Percentiles rank a stretch among this genome's conserved stretches.
These are phyloP conservation scores for Polia nebulosa DNA, from an alignment of 2,888 invertebrate species.

Conservation along the genomic window DNA sequence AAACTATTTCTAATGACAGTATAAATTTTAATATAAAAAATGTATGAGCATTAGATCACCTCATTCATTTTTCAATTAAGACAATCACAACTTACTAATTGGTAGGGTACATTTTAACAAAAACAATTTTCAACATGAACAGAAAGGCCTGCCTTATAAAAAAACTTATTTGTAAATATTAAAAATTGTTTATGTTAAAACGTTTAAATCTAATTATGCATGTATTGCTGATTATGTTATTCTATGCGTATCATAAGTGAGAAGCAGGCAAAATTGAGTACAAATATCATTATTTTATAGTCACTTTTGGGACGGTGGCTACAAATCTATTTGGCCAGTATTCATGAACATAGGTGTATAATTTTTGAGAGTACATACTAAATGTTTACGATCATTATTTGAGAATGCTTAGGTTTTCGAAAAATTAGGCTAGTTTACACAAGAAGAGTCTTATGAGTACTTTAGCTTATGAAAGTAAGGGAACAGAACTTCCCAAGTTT, in stretches of 20 bases:
- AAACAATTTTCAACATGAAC: slow-evolving; percentile 54
- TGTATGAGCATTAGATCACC: slow-evolving; percentile 83
- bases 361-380: slow-evolving; percentile 39
- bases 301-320: slow-evolving; percentile 61
- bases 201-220: slow-evolving; percentile 46
- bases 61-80: slow-evolving; percentile 78
- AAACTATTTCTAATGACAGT: slow-evolving; percentile 56
- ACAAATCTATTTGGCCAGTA: slow-evolving; percentile 50
- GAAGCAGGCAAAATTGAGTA: slow-evolving; percentile 53
- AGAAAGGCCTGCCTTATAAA: slow-evolving; percentile 33
- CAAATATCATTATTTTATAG: slow-evolving; percentile 47
- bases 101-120: slow-evolving; percentile 59
- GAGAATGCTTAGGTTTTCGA: slow-evolving; percentile 49
- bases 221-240: slow-evolving; percentile 59
- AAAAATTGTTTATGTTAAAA: slow-evolving; percentile 59
- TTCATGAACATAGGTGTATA: slow-evolving; percentile 33
- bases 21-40: slow-evolving; percentile 78
- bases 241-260: slow-evolving; percentile 47
- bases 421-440: slow-evolving; percentile 66
- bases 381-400: slow-evolving; percentile 44
- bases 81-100: slow-evolving; percentile 62
- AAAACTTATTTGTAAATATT: slow-evolving; percentile 26
- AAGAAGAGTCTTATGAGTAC: slow-evolving; percentile 56
- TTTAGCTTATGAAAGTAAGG: slow-evolving; percentile 16
- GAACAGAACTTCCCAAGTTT: slow-evolving; percentile 8